Evolutionary conservation across 2,113 vertebrate species (phyloP).

Genomic region (Gadus chalcogrammus): DNA sequence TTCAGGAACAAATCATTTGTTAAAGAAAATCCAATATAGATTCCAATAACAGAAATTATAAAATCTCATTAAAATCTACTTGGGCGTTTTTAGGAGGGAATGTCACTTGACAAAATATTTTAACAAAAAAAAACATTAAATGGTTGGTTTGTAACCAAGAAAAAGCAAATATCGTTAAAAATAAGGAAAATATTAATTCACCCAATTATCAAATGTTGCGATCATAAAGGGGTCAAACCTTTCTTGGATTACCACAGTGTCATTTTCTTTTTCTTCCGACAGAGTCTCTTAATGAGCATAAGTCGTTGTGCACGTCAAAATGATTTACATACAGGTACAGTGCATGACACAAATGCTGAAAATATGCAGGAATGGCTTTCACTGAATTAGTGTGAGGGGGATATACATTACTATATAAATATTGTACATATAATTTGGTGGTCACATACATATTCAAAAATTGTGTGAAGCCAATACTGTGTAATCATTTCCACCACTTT

Average conservation of each 20-base stretch:
- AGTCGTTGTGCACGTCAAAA: conserved; percentile 1
- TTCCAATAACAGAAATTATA: conserved; percentile 29
- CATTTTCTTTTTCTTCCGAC: conserved; percentile 22
- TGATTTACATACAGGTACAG: conserved; percentile 10
- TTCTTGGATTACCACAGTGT: conserved; percentile 27
- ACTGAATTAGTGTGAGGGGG: neutral
- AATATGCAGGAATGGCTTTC: conserved; percentile 3
- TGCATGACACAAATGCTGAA: neutral
- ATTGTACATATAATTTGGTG: conserved; percentile 30
- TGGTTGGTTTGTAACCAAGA: neutral
- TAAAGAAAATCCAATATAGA: conserved; percentile 23
- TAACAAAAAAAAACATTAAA: conserved; percentile 13
- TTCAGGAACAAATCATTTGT: neutral
- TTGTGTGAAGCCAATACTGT: conserved; percentile 1
- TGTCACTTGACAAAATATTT: neutral
- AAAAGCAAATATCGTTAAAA: neutral
- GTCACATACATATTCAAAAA: conserved; percentile 15
- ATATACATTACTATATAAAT: conserved; percentile 2
- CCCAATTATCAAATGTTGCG: neutral
- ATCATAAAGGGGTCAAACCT: conserved; percentile 10
- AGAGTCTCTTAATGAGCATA: conserved; percentile 4
- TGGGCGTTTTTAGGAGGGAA: conserved; percentile 17
- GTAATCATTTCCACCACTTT: conserved; percentile 37
- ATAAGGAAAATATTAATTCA: conserved; percentile 26
- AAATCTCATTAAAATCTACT: conserved; percentile 34